Evolutionary conservation across 1,140 invertebrate genomes (phyloP).

Genomic region (Dufourea novaeangliae): DNA sequence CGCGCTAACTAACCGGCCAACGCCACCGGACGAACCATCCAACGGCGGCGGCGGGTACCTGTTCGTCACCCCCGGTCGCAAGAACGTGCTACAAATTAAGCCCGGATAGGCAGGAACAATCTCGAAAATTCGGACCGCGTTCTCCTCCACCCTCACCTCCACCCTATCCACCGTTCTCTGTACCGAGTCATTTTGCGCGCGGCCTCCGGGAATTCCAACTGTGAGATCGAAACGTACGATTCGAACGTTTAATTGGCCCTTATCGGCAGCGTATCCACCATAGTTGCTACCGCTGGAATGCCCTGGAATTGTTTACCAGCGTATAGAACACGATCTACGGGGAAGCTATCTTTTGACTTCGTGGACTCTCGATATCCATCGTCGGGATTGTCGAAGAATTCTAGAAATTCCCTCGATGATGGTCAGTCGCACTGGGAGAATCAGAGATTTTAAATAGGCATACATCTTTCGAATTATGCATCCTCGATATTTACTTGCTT

Average conservation of each 20-base stretch:
- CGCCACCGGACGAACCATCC: conserved; percentile 45
- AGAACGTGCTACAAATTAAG: conserved; percentile 81
- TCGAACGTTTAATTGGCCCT: conserved; percentile 27
- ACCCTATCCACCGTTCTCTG: no score
- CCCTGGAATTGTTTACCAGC: neutral
- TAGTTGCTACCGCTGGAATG: neutral
- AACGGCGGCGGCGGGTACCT: conserved; percentile 57
- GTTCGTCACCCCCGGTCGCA: conserved; percentile 69
- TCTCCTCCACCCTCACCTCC: neutral
- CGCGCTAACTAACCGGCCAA: conserved; percentile 71
- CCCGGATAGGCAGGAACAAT: conserved; percentile 74
- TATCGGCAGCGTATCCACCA: conserved; percentile 8
- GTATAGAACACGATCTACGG: no score
- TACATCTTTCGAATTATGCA: no score
- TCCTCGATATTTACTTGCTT: no score
- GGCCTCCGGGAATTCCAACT: neutral
- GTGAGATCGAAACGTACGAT: conserved; percentile 27
- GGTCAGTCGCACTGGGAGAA: no score
- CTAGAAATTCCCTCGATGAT: no score
- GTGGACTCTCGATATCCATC: no score
- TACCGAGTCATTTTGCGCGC: neutral
- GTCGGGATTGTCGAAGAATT: neutral
- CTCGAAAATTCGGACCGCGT: conserved; percentile 70
- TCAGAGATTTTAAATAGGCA: no score
- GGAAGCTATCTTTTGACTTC: no score